phyloP scores from a whole-genome alignment of 2,113 vertebrate species.

The Oreochromis spilurus region DNA sequence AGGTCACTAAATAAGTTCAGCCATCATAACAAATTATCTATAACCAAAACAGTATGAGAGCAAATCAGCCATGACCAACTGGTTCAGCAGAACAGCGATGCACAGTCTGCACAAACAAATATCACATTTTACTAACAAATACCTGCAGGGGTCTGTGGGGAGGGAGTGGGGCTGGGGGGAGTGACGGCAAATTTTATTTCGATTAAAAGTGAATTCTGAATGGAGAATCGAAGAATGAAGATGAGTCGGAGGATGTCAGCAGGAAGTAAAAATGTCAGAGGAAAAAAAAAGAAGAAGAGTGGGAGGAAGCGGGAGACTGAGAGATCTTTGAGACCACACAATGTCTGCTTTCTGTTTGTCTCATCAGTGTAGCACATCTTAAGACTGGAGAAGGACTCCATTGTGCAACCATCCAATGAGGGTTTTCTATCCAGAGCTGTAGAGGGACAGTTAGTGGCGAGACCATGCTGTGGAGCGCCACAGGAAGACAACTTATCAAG shows the following conservation, averaged over 20 bases:
- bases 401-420: constrained; percentile 41
- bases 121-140: constrained; percentile 11
- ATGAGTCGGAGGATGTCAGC: not conserved
- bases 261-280: constrained; percentile 59
- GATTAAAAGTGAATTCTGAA: not conserved
- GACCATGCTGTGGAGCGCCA: constrained; percentile 42
- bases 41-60: constrained; percentile 16
- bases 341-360: constrained; percentile 56
- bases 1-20: constrained; percentile 47
- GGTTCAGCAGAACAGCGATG: not conserved
- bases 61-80: not conserved
- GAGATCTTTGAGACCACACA: constrained; percentile 63
- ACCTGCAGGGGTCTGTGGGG: not conserved
- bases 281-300: not conserved
- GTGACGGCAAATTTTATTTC: not conserved
- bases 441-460: constrained; percentile 39
- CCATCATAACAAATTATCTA: constrained; percentile 39
- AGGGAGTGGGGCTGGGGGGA: not conserved
- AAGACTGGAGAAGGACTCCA: constrained; percentile 45
- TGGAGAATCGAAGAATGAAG: not conserved
- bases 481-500: constrained; percentile 64
- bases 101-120: constrained; percentile 4
- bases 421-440: constrained; percentile 23
- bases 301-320: constrained; percentile 44
- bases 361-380: constrained; percentile 16